Conservation (phyloP, 2,113 vertebrate genomes). For the Nettapus auritus region DNA sequence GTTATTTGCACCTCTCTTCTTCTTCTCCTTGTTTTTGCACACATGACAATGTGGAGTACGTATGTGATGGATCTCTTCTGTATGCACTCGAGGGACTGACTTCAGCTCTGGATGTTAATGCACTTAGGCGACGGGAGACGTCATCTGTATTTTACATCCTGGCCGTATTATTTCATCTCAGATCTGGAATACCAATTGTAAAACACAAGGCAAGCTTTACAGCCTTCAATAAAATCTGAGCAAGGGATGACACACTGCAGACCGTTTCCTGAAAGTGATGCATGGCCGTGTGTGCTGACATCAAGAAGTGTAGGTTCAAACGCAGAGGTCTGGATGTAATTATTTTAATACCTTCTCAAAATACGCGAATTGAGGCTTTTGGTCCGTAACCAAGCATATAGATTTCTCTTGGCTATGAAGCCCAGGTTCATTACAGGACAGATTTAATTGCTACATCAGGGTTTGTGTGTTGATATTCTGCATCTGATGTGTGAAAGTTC, state of each 20-base stretch:
- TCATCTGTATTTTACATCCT: background rate
- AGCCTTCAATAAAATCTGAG: background rate
- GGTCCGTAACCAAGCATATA: background rate
- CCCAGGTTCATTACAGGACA: background rate
- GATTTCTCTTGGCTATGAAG: background rate
- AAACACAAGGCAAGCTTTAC: background rate
- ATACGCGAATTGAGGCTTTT: background rate
- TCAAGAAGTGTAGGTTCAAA: fast-evolving
- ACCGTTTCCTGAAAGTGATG: background rate
- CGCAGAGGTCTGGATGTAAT: background rate
- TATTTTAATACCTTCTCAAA: background rate
- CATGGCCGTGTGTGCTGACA: fast-evolving
- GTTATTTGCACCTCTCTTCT: background rate
- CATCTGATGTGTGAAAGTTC: conserved; percentile 56
- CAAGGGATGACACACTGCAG: background rate
- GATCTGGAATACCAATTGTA: background rate
- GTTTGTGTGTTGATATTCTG: conserved; percentile 25
- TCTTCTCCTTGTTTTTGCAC: background rate
- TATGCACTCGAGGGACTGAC: background rate
- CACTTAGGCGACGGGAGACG: background rate
- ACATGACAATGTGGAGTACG: fast-evolving
- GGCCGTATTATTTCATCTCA: background rate
- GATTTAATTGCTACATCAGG: conserved; percentile 27
- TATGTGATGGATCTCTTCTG: background rate
- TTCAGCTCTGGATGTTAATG: background rate